Evolutionary conservation across 2,888 invertebrate genomes (phyloP).

Genomic region (Ceraclea dissimilis): DNA sequence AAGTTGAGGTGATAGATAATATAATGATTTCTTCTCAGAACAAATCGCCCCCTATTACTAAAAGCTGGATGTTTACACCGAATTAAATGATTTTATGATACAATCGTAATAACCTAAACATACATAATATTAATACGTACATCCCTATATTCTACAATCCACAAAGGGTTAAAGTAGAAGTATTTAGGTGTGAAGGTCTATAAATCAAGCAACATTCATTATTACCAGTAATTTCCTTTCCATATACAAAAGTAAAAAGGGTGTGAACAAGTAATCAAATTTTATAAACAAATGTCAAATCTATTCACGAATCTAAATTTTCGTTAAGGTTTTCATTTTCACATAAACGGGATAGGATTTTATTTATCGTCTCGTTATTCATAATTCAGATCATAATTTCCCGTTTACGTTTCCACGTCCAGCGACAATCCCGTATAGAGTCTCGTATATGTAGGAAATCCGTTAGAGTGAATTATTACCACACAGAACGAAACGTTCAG

Average conservation of each 20-base stretch:
- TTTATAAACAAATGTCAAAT: conserved; percentile 4
- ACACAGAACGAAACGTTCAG: conserved; percentile 2
- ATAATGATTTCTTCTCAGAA: too few species aligned
- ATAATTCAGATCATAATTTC: conserved; percentile 22
- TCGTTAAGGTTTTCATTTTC: conserved; percentile 4
- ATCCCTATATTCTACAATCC: too few species aligned
- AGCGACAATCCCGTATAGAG: conserved; percentile 8
- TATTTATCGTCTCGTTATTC: conserved; percentile 21
- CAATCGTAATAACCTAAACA: too few species aligned
- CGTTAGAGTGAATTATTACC: conserved; percentile 14
- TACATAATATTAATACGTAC: too few species aligned
- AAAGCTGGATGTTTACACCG: too few species aligned
- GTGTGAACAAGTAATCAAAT: neutral
- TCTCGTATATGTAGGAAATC: conserved; percentile 14
- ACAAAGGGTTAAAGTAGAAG: too few species aligned
- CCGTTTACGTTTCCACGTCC: conserved; percentile 17
- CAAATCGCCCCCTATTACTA: too few species aligned
- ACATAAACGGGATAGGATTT: conserved; percentile 12
- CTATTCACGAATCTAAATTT: conserved; percentile 4
- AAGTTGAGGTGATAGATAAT: too few species aligned
- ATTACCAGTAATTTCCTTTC: neutral
- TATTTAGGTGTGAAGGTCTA: neutral
- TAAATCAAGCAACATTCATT: neutral
- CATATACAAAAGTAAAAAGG: neutral
- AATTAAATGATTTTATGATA: too few species aligned